Percentiles rank a stretch among this genome's conserved stretches.
Conservation (phyloP, 2,797 vertebrate genomes). For the Carapus acus region DNA sequence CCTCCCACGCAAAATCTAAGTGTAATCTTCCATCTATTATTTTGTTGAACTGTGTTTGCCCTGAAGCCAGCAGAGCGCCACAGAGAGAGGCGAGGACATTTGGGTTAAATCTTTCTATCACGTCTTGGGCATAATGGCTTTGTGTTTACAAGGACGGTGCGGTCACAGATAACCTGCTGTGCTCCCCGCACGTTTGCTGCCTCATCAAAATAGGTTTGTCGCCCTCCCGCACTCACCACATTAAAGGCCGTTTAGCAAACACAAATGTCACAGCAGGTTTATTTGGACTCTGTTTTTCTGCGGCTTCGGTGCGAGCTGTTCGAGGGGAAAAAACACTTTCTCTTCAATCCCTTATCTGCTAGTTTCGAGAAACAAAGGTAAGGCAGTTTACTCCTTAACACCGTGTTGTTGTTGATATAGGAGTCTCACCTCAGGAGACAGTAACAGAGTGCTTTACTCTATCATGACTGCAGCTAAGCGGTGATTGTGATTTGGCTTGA, state of each 20-base stretch:
- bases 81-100: constrained; percentile 41
- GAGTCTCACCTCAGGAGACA: too few species aligned
- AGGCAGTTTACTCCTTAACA: not conserved
- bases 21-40: constrained; percentile 39
- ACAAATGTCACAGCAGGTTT: constrained; percentile 33
- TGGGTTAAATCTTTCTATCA: constrained; percentile 61
- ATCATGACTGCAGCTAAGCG: too few species aligned
- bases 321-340: not conserved
- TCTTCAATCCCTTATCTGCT: constrained; percentile 13
- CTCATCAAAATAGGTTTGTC: constrained; percentile 42
- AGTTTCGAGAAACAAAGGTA: constrained; percentile 4
- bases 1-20: constrained; percentile 43
- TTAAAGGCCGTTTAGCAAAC: constrained; percentile 30
- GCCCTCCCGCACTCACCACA: constrained; percentile 8
- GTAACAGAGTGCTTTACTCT: too few species aligned
- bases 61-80: constrained; percentile 37
- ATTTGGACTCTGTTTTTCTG: constrained; percentile 25
- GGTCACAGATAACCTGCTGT: constrained; percentile 54
- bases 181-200: constrained; percentile 41
- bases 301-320: constrained; percentile 5
- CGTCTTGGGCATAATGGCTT: constrained; percentile 57
- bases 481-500: too few species aligned
- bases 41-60: constrained; percentile 44
- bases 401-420: not conserved
- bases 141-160: constrained; percentile 60